Base-by-base conservation (phyloP, 2,113 vertebrate genomes). In the Centropus bengalensis region DNA sequence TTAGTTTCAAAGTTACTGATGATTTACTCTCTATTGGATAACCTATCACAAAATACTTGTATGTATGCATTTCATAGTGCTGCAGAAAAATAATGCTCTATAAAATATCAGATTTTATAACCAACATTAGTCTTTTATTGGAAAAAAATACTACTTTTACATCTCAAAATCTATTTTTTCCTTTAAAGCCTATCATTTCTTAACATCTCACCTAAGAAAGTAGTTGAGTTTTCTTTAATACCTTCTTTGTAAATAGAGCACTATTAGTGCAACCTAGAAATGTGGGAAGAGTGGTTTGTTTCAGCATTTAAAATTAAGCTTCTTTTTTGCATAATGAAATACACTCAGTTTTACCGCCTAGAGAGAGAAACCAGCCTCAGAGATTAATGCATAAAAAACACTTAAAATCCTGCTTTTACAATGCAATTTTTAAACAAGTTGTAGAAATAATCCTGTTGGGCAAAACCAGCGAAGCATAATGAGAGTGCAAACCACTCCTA, bases 221-320 rank as follows among this genome's bases (percentile, higher is more conserved):
- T 2, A 68, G 20, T 47, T 86, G 16, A 62, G 33, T 55, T 32
- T 74, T 76, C 30, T 60, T 77, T 58, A 92, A 63, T 49, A 66
- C 42, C 44, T 51, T 19, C 32, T 73, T 51, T 82, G 40, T 62
- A 92, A 95, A 54, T 19, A 89, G 15, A 7, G 15, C 38, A 73
- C 32, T 82, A 36, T 14, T 18, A 6, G 59, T 81, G 83, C 45
- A 86, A 74, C 27, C 54, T 62, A 90, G 33, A 28, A 83, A 88
- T 6, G 9, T 36, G 8, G 51, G 63, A 82, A 33, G 51, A 3
- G 45, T 40, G 17, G 19, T 67, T 93, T 94, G 45, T 78, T 80
- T 89, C 69, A 71, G 40, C 22, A 42, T 81, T 92, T 93, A 83
- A 87, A 95, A 79, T 88, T 77, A 91, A 89, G 82, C 63, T 95